Percentiles rank a stretch among this genome's conserved stretches.
Evolutionary conservation across 2,888 invertebrate species (phyloP).

Genomic region (Formica aserva): DNA sequence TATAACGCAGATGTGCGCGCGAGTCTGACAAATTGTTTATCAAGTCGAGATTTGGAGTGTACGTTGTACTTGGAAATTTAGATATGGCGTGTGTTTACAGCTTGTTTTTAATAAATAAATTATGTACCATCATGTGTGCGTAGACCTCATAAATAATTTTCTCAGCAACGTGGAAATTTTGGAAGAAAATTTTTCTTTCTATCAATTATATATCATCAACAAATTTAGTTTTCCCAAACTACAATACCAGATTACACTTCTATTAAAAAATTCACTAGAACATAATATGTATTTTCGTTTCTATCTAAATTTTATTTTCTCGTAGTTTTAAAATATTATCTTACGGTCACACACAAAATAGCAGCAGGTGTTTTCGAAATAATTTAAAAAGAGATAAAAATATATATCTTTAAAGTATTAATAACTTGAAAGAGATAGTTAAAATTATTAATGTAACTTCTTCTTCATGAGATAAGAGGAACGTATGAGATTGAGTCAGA

Average conservation of each 20-base stretch:
- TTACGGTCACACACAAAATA: background rate
- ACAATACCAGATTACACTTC: background rate
- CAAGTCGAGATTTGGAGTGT: constrained; percentile 3
- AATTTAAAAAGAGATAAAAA: background rate
- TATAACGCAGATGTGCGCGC: background rate
- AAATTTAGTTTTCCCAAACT: background rate
- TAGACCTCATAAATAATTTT: background rate
- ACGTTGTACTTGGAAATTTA: background rate
- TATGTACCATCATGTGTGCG: background rate
- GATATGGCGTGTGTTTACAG: background rate
- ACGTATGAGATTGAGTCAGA: background rate
- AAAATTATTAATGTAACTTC: background rate
- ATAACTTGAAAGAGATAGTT: background rate
- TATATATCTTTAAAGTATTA: background rate
- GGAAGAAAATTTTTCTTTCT: background rate
- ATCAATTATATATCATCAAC: background rate
- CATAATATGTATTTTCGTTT: background rate
- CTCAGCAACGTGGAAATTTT: background rate
- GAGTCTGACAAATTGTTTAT: background rate
- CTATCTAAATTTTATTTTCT: background rate
- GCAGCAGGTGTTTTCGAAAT: background rate
- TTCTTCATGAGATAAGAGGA: background rate
- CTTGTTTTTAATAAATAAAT: background rate
- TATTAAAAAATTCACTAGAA: background rate
- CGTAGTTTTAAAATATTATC: background rate